Conservation (phyloP, 2,797 vertebrate genomes). For the Tragelaphus oryx region DNA sequence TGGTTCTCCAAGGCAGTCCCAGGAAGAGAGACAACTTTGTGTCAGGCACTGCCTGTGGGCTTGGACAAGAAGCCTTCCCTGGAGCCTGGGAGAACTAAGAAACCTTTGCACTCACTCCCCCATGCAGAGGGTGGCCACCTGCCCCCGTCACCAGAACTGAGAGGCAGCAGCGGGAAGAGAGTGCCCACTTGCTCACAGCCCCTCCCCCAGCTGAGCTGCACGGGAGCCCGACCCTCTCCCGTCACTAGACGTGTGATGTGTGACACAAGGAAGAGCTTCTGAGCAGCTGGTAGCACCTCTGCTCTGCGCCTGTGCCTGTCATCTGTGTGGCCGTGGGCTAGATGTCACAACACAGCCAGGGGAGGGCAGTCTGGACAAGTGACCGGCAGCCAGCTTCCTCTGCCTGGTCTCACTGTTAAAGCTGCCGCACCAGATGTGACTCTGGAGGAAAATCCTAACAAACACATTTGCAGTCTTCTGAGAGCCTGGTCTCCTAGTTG, state of each 20-base stretch:
- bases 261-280: not conserved
- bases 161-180: not conserved
- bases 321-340: not conserved
- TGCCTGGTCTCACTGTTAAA: not conserved
- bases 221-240: not conserved
- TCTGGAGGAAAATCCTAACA: not conserved
- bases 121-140: not conserved
- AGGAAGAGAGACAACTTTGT: not conserved
- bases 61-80: not conserved
- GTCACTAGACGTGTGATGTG: rapidly evolving
- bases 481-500: not conserved
- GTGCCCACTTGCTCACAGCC: rapidly evolving
- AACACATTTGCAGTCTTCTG: not conserved
- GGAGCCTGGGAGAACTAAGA: not conserved
- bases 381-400: not conserved
- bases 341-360: not conserved
- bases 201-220: not conserved
- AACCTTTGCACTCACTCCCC: too few species aligned
- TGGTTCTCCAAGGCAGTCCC: not conserved
- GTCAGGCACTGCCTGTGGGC: too few species aligned
- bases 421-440: not conserved
- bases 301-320: not conserved
- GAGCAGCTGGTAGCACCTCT: not conserved
- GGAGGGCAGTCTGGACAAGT: not conserved
- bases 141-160: not conserved